Percentiles rank a stretch among this genome's conserved stretches.
Evolutionary conservation across 2,113 vertebrate species (phyloP).

Genomic region (Chloropsis hardwickii): DNA sequence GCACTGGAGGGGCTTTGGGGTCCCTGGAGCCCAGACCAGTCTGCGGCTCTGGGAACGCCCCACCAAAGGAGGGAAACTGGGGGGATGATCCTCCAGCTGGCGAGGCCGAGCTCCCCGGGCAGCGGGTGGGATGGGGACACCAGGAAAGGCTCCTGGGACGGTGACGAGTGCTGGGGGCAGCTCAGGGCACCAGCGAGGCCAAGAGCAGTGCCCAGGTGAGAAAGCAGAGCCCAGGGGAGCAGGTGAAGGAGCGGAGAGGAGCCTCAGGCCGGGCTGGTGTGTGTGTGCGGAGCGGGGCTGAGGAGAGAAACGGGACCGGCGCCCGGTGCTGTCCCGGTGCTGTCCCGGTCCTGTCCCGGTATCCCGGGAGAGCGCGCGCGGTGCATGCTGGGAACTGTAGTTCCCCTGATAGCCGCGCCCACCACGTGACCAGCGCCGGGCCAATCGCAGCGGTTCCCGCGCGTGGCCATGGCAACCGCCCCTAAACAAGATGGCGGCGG

Average conservation of each 20-base stretch:
- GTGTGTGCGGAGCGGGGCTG: accelerated
- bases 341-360: accelerated
- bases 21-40: neutral
- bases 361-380: accelerated
- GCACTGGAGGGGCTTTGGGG: neutral
- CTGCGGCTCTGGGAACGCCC: neutral
- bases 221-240: accelerated
- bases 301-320: accelerated
- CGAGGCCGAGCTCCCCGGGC: accelerated
- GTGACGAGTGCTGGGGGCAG: accelerated
- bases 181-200: neutral
- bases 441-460: neutral
- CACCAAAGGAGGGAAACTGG: accelerated
- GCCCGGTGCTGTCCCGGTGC: accelerated
- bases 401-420: accelerated
- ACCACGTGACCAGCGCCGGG: neutral
- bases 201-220: accelerated
- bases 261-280: neutral
- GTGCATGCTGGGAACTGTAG: neutral
- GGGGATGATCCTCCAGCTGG: no score
- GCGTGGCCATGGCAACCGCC: neutral
- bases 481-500: neutral
- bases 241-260: accelerated
- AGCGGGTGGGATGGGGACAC: accelerated
- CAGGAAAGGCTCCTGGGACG: neutral